Evolutionary conservation across 2,797 vertebrate species (phyloP), one percentile per base, ranked within the genome.

Genomic region (Lates japonicus): DNA sequence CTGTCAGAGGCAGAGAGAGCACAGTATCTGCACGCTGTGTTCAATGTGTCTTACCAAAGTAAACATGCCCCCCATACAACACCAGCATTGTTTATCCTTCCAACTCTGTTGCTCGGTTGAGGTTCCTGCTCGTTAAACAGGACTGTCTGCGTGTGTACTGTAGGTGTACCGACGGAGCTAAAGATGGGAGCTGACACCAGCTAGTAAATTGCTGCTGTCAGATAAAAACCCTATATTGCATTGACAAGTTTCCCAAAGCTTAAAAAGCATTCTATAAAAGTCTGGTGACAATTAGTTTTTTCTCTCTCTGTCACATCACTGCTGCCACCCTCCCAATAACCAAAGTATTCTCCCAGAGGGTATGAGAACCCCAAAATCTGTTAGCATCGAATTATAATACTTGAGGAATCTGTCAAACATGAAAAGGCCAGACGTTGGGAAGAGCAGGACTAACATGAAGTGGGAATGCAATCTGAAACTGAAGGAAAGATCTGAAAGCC

Each of bases 91-190:
- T 84, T 88, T 85, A 82, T 77, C 48, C 81, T 85, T 60, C 46
- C 48, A 48, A 69, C 77, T 63, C 42, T 19, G 55, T 71, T 58
- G 64, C 85, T 68, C 3, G 7, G 59, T 51, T 2, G n/a, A 85
- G 70, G 66, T 52, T 82, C 60, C 74, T 79, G 83, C 85, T 89
- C 63, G 4, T 91, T 89, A 88, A 81, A 86, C 54, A 52, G 61
- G 44, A 55, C n/a, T 0, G 7, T 16, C 58, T 29, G 71, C 20
- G 10, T 62, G 51, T 80, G 39, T 70, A 55, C 22, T 60, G 39
- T 25, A 49, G 9, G 29, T 68, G n/a, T 51, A 22, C 31, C 37
- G 46, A 3, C 5, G 16, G 60, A 78, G 55, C 57, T 74, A 67
- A 71, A 87, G 69, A 66, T 37, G 60, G 35, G 42, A 80, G 35